These are phyloP conservation scores for Plagodis dolabraria DNA, from an alignment of 2,888 invertebrate genomes.

Conservation along the genomic window DNA sequence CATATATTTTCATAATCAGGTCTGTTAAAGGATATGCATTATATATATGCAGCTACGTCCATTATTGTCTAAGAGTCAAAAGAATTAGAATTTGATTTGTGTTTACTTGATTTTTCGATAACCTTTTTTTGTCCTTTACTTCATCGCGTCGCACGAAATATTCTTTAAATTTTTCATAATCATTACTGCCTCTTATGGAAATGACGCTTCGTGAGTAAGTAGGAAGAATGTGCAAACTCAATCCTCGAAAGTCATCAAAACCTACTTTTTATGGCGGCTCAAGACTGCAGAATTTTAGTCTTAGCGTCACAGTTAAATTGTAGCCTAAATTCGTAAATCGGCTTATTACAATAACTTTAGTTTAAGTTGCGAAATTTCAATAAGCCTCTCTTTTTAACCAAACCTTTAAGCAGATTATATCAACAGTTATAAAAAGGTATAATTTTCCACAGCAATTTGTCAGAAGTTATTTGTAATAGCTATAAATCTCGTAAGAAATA, in stretches of 20 bases:
- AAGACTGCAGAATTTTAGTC: slow-evolving; percentile 30
- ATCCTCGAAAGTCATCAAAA: slow-evolving; percentile 12
- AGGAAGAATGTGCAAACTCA: slow-evolving; percentile 2
- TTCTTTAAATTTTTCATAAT: too few relatives aligned
- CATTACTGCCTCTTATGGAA: neutral
- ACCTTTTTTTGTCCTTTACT: too few relatives aligned
- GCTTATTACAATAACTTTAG: slow-evolving; percentile 38
- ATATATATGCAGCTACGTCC: too few relatives aligned
- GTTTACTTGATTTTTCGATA: too few relatives aligned
- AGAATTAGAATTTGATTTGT: too few relatives aligned
- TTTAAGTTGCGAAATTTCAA: slow-evolving; percentile 40
- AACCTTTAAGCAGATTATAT: slow-evolving; percentile 55
- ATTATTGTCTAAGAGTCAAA: too few relatives aligned
- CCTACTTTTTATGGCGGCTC: slow-evolving; percentile 29
- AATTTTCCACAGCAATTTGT: slow-evolving; percentile 45
- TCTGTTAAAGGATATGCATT: too few relatives aligned
- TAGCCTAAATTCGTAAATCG: slow-evolving; percentile 29
- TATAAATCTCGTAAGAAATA: slow-evolving; percentile 23
- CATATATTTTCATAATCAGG: too few relatives aligned
- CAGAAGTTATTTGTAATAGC: slow-evolving; percentile 24
- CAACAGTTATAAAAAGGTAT: slow-evolving; percentile 46
- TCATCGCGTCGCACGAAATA: too few relatives aligned
- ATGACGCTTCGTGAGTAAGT: neutral
- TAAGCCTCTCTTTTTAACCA: slow-evolving; percentile 45
- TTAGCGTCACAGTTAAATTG: slow-evolving; percentile 28